Base-by-base conservation (phyloP, 2,888 invertebrate species). In the Ochropleura plecta region DNA sequence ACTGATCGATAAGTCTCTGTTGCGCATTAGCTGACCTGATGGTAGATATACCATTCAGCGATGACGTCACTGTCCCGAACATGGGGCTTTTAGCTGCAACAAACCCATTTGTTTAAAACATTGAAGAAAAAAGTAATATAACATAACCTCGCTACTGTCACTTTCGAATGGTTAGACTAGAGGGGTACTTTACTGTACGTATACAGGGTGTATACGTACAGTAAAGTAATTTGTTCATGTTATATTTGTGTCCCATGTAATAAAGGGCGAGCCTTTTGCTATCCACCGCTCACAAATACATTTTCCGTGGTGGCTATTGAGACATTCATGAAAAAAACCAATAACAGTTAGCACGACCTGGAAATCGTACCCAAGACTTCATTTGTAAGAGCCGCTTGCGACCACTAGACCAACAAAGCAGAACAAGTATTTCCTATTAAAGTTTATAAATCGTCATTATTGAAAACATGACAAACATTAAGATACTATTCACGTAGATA, bases 31-130 rank as follows among this genome's bases (percentile, higher is more conserved):
- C 97, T 0, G 98, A 98, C 86, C 98, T 95, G 64, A 98, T 98
- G 0, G 98, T 98, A 0, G 97, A 96, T 30, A 98, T 97, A 1
- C 98, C 98, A 86, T 97, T 97, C 1, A 98, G 94, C 0, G 98
- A 97, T 20, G 98, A 97, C 68, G 97, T 97, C 42, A 98, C 96
- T 94, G 98, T 98, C 0, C 98, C 97, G 89, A 98, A 98, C 0
- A 98, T 97, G 0, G 98, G 98, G 88, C 98, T 98, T 82, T 98
- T 97, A 30, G 98, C 98, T 98, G 93, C 20, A 91, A 91, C 68
- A 63, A 78, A 78, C 0, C 0, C 30, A 48, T 44, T 30, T 30
- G 0, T 48, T n/a, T 30, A 0, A n/a, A 9, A 51, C 9, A 65
- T 59, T 18, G 5, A 30, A 51, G 8, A 30, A 18, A 30, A n/a